Evolutionary conservation across 2,113 vertebrate genomes (phyloP), one percentile per base, ranked within the genome.

Genomic region (Collichthys lucidus): DNA sequence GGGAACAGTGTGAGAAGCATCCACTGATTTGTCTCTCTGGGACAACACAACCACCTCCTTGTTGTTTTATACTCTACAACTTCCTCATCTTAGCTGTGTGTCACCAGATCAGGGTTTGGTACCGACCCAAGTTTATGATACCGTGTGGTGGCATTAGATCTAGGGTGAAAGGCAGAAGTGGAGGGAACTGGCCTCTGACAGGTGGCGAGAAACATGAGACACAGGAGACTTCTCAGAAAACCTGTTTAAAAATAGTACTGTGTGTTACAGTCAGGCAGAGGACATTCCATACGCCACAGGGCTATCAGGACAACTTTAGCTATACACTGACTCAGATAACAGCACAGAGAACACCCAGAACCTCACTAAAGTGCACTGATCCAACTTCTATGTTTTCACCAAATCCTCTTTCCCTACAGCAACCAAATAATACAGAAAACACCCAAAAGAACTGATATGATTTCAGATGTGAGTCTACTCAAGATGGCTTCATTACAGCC

Each of bases 231-330:
- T 92, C 90, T 89, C 79, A 82, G 93, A 93, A 94, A 92, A 78
- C 35, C 56, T 35, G 86, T 90, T 93, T 95, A 96, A 94, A 94
- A 95, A 96, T 96, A 96, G 93, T 24, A 14, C 72, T 4, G 78
- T 64, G 77, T 84, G 74, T 74, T 75, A 74, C 79, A 84, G 67
- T 83, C 50, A 56, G 62, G 22, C 72, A 80, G 85, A 77, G 49
- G 61, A 89, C 91, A 92, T 92, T 85, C 81, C 91, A 72, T 44
- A 72, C 74, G 9, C 56, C 47, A 65, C 65, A 63, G 22, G 22
- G 59, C 22, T 72, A 83, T 73, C 71, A 49, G 60, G 31, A 65
- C 47, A 77, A 35, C 68, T 42, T 69, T 11, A 46, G 10, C 74
- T 26, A 74, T 52, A 70, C 50, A 56, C 44, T 8, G 56, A 40